Evolutionary conservation across 2,797 vertebrate species (phyloP), one percentile per base, ranked within the genome.

Genomic region (Kryptopterus vitreolus): DNA sequence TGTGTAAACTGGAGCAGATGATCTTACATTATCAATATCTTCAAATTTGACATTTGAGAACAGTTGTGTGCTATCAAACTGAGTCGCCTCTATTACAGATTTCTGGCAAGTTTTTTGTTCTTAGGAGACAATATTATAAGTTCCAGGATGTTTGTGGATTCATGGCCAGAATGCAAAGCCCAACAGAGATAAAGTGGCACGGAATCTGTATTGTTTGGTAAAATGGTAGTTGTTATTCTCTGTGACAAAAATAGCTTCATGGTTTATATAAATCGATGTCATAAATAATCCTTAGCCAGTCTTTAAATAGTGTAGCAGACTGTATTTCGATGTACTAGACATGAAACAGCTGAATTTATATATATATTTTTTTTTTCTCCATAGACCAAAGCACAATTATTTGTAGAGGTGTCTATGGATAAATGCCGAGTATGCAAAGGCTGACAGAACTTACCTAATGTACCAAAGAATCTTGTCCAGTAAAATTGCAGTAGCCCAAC

Each of bases 391-490:
- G 15, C 15, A 63, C 82, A 78, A 58, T 78, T 50, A 77, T 84
- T 79, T 43, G 35, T 66, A 62, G 50, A 84, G 73, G 57, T 76
- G 71, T 79, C 66, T 79, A 55, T 85, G 84, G 68, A 81, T 81
- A 77, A 29, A 81, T 79, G 72, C 76, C 77, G 66, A 68, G 82
- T 83, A 69, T 74, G 75, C 71, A 66, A 76, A 83, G 70, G 58
- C 77, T 38, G 62, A 84, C 69, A 84, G 38, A 81, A 77, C 53
- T 57, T 43, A 43, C 33, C 61, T 50, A 66, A 55, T 81, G 72
- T 71, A 78, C 76, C 83, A 86, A 83, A 78, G 62, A 83, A 77
- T 66, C 66, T 79, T 81, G 81, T 86, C 83, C 72, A 83, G 63
- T 63, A 81, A 82, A 82, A 82, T 70, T 65, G 65, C 78, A 81